phyloP scores from a whole-genome alignment of 2,888 invertebrate species.

The Salpingus planirostris region DNA sequence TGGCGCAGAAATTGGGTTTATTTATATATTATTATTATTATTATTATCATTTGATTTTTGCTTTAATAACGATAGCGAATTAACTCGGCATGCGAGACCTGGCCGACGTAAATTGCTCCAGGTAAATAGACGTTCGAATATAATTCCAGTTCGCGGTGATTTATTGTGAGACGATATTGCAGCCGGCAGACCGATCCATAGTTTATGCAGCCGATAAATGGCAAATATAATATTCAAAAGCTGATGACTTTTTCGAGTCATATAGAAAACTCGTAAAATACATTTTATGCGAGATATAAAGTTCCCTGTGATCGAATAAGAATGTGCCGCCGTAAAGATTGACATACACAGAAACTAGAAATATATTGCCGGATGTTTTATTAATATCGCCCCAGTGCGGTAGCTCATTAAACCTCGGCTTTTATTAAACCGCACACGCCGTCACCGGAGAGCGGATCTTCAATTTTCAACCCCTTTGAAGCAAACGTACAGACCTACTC shows the following conservation, averaged over 20 bases:
- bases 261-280: slow-evolving; percentile 21
- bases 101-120: slow-evolving; percentile 10
- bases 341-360: slow-evolving; percentile 19
- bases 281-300: slow-evolving; percentile 20
- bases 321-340: slow-evolving; percentile 19
- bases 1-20: slow-evolving; percentile 20
- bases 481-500: too few species aligned
- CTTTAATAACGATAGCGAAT: slow-evolving; percentile 21
- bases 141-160: too few species aligned
- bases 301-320: slow-evolving; percentile 19
- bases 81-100: slow-evolving; percentile 24
- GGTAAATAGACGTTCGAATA: slow-evolving; percentile 6
- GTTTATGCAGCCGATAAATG: slow-evolving; percentile 2
- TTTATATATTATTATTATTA: slow-evolving; percentile 20
- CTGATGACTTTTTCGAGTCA: slow-evolving; percentile 20
- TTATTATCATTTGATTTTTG: slow-evolving; percentile 17
- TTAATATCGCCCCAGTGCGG: slow-evolving; percentile 9
- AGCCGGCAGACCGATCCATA: too few species aligned
- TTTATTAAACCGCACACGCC: background rate
- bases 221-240: slow-evolving; percentile 14
- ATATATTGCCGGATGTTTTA: slow-evolving; percentile 13
- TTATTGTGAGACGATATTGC: too few species aligned
- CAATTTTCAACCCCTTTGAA: too few species aligned
- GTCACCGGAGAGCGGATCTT: background rate
- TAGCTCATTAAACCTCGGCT: slow-evolving; percentile 6